A percentile compares a stretch with the other conserved stretches of the same genome.
Evolutionary conservation across 30 jellyfish, hydroid and myxozoan species (phyloP).

Genomic region (Turritopsis rubra): DNA sequence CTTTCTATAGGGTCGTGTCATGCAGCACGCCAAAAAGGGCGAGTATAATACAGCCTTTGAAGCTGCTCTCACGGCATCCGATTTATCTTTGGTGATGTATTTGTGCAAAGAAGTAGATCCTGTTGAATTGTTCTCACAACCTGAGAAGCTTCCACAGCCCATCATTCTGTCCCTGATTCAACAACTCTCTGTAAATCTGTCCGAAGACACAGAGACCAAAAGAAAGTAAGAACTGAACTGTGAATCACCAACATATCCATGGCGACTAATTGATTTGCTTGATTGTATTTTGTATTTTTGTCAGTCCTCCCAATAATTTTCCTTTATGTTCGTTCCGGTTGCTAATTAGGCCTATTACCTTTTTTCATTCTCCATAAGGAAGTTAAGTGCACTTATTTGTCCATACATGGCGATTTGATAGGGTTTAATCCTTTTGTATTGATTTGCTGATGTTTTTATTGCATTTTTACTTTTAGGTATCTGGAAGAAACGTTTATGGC

Average conservation of each 20-base stretch:
- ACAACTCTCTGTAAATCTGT: conserved; percentile 65
- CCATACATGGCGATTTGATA: no score
- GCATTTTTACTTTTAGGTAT: no score
- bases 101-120: conserved; percentile 66
- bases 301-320: not conserved
- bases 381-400: no score
- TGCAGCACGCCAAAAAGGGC: conserved; percentile 13
- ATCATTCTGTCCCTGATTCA: conserved; percentile 65
- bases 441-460: no score
- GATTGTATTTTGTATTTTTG: no score
- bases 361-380: no score
- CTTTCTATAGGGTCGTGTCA: conserved; percentile 23
- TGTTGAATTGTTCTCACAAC: conserved; percentile 48
- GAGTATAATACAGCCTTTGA: conserved; percentile 57
- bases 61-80: conserved; percentile 59
- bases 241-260: no score
- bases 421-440: no score
- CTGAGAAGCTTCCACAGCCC: conserved; percentile 47
- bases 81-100: conserved; percentile 43
- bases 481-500: conserved; percentile 53
- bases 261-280: no score
- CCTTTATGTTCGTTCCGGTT: no score
- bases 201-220: conserved; percentile 61
- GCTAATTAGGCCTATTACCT: no score
- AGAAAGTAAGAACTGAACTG: conserved; percentile 54